These are phyloP conservation scores for Serinus canaria DNA, from an alignment of 2,113 vertebrate genomes.

Conservation along the genomic window DNA sequence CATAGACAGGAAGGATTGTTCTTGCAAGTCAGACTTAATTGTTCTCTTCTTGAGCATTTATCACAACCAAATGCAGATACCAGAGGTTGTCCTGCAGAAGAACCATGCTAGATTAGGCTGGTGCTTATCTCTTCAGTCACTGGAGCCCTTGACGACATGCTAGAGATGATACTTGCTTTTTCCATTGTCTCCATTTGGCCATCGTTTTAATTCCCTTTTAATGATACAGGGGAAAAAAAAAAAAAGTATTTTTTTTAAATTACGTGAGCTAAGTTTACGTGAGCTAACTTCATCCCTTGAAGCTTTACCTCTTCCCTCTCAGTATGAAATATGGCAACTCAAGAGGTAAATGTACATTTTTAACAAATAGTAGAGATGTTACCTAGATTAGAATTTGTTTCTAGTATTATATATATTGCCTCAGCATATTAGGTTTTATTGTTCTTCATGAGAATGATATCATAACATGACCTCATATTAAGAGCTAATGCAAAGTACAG, in stretches of 20 bases:
- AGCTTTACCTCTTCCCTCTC: neutral
- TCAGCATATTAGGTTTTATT: neutral
- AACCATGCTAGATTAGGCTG: neutral
- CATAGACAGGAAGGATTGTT: neutral
- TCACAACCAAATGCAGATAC: neutral
- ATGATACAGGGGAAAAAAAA: neutral
- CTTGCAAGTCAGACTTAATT: neutral
- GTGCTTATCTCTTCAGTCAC: neutral
- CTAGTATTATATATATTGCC: neutral
- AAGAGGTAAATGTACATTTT: neutral
- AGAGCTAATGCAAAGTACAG: neutral
- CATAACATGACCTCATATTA: neutral
- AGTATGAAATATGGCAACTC: neutral
- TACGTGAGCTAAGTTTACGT: rapidly evolving
- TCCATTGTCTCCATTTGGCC: neutral
- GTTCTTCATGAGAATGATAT: neutral
- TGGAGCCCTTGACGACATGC: neutral
- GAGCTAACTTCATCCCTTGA: neutral
- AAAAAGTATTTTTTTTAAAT: neutral
- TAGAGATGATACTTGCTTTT: neutral
- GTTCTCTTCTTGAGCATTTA: neutral
- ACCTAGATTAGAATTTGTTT: neutral
- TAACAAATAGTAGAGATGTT: neutral
- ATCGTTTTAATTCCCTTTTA: neutral
- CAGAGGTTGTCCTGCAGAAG: neutral